Base-by-base conservation (phyloP, 2,888 invertebrate genomes). In the Polietes domitor region DNA sequence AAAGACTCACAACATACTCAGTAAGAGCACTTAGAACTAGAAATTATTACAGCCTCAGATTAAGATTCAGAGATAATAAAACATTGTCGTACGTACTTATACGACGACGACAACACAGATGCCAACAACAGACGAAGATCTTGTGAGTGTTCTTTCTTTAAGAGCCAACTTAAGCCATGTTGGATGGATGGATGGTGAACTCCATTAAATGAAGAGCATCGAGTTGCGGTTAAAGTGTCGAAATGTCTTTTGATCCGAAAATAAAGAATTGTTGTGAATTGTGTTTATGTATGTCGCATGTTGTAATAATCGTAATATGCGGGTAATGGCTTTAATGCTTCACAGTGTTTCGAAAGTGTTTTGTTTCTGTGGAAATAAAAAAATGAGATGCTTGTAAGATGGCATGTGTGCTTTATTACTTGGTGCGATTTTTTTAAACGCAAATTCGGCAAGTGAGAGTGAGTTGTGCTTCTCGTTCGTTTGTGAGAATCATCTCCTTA, bases 191-290 rank as follows among this genome's bases (percentile, higher is more conserved):
- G n/a, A n/a, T n/a, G 3, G n/a, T 47, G 47, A 47, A 47, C 47
- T 47, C 47, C 47, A 47, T 47, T 47, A 47, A 7, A n/a, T n/a
- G 47, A 47, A 47, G 41, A 47, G n/a, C 47, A 47, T 47, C n/a
- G 47, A n/a, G 47, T 47, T 47, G 47, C n/a, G 47, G 47, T 47
- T 47, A n/a, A 47, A n/a, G n/a, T 47, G 47, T 47, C n/a, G 47
- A 47, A 47, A 47, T 47, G n/a, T 12, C 47, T 47, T 47, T 47
- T 47, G 47, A 47, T 47, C n/a, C n/a, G n/a, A 47, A 5, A 47
- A n/a, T n/a, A 4, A 47, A n/a, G n/a, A 47, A n/a, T 47, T 1
- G 3, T 47, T 12, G 5, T 32, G 32, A 32, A 9, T 32, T 32
- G 32, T 32, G 9, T 32, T n/a, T n/a, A n/a, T n/a, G n/a, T n/a